Conservation (phyloP, 2,888 invertebrate species). For the Agrotis ipsilon region DNA sequence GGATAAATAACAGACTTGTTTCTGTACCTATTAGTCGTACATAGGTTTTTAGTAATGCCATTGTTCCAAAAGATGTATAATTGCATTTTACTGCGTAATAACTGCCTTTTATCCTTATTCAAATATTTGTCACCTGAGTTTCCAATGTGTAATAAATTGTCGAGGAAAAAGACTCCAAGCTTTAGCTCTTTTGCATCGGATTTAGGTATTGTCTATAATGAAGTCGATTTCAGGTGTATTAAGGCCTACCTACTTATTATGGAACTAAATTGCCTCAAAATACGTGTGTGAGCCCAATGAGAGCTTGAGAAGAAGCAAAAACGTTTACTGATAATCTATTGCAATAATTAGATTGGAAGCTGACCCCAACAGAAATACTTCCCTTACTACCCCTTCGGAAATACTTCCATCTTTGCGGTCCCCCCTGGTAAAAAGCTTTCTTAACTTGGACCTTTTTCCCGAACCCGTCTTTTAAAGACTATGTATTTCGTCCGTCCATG, state of each 20-base stretch:
- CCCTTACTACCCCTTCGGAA: too few species aligned
- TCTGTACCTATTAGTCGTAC: neutral
- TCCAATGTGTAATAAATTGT: constrained; percentile 7
- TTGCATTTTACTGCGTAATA: constrained; percentile 37
- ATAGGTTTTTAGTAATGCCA: neutral
- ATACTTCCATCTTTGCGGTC: too few species aligned
- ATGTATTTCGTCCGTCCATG: too few species aligned
- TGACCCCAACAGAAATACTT: too few species aligned
- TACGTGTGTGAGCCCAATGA: neutral
- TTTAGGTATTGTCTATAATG: neutral
- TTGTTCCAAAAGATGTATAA: constrained; percentile 7
- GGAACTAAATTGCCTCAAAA: neutral
- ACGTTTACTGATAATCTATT: too few species aligned
- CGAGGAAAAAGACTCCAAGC: neutral
- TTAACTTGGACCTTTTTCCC: too few species aligned
- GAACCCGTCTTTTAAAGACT: neutral
- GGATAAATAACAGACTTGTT: constrained; percentile 4
- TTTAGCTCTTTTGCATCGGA: neutral
- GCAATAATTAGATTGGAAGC: too few species aligned
- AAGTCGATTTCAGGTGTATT: neutral
- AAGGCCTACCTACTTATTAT: too few species aligned
- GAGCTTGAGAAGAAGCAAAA: too few species aligned
- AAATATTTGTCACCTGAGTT: constrained; percentile 12
- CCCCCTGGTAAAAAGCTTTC: too few species aligned
- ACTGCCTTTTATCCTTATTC: constrained; percentile 33